Percentiles rank a stretch among this genome's conserved stretches.
phyloP scores from a whole-genome alignment of 2,113 vertebrate species.

The Pogona vitticeps region DNA sequence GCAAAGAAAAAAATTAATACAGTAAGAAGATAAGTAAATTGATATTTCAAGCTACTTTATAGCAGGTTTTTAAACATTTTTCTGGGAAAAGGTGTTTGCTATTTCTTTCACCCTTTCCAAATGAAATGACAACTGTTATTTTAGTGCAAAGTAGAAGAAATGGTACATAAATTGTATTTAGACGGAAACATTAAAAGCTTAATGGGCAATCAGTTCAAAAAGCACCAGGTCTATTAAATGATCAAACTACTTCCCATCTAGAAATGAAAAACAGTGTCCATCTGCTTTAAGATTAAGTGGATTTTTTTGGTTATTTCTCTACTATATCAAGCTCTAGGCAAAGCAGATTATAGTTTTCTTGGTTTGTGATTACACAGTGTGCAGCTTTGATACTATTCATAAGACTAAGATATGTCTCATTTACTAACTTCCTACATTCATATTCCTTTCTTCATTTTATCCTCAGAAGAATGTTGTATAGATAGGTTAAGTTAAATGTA shows the following conservation, averaged over 20 bases:
- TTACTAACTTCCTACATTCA: neutral
- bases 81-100: neutral
- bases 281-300: neutral
- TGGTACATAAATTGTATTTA: neutral
- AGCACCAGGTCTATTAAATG: neutral
- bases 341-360: neutral
- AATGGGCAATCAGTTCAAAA: neutral
- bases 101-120: neutral
- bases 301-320: neutral
- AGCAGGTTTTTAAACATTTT: neutral
- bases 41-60: neutral
- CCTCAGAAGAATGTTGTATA: neutral
- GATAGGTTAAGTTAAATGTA: neutral
- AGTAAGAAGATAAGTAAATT: neutral
- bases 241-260: neutral
- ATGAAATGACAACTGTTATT: neutral
- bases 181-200: neutral
- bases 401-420: neutral
- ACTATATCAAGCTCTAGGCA: slow-evolving; percentile 11
- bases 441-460: neutral
- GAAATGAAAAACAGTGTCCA: slow-evolving; percentile 14
- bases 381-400: neutral
- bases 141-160: neutral
- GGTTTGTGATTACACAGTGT: neutral
- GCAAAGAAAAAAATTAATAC: slow-evolving; percentile 22